Conservation (phyloP, 2,888 invertebrate genomes). For the Listrodromus nycthemerus region DNA sequence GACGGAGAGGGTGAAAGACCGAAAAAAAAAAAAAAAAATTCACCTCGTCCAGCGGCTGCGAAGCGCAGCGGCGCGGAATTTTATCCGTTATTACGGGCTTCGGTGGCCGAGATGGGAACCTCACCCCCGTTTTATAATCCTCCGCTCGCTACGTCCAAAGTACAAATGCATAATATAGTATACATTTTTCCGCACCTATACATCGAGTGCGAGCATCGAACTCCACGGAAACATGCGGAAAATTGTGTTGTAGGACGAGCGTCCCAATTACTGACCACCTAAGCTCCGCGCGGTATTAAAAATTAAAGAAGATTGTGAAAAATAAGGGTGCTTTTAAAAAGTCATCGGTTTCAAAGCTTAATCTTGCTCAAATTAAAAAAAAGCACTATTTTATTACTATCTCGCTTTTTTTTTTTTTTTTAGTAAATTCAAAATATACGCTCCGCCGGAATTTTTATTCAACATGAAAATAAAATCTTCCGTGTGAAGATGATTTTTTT, state of each 20-base stretch:
- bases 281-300: too few relatives aligned
- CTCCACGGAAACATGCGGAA: background rate
- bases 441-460: too few relatives aligned
- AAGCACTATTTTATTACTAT: too few relatives aligned
- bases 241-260: background rate
- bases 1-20: slow-evolving; percentile 8
- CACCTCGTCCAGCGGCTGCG: background rate
- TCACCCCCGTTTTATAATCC: slow-evolving; percentile 24
- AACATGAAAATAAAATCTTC: too few relatives aligned
- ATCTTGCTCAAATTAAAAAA: too few relatives aligned
- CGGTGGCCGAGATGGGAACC: slow-evolving; percentile 17
- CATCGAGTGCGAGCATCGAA: background rate
- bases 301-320: too few relatives aligned
- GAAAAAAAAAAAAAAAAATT: slow-evolving; percentile 6
- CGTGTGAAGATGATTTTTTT: too few relatives aligned
- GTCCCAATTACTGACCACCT: too few relatives aligned
- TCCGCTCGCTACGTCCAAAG: background rate
- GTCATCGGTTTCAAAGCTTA: too few relatives aligned
- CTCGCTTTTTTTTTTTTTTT: too few relatives aligned
- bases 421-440: too few relatives aligned
- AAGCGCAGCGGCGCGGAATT: slow-evolving; percentile 40
- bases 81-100: slow-evolving; percentile 45
- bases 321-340: too few relatives aligned
- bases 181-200: background rate
- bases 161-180: slow-evolving; percentile 24